Evolutionary conservation across 1,140 invertebrate species (phyloP).

Genomic region (Lepidostoma basale): DNA sequence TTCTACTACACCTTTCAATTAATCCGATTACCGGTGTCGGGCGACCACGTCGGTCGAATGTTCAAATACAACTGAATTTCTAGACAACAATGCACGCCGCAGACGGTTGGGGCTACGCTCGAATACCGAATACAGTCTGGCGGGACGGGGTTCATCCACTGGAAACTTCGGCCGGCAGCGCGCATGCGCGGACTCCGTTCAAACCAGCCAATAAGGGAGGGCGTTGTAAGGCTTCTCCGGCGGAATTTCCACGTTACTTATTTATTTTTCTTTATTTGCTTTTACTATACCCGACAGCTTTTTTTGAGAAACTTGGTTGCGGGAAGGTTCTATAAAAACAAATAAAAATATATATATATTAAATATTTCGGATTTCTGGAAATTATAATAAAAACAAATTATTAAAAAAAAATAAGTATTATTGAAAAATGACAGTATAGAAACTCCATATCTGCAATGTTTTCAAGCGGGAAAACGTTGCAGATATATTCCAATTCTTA

Average conservation of each 20-base stretch:
- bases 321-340: too few relatives aligned
- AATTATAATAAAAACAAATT: too few relatives aligned
- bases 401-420: too few relatives aligned
- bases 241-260: conserved; percentile 1
- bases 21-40: too few relatives aligned
- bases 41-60: conserved; percentile 7
- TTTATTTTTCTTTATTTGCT: conserved; percentile 1
- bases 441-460: too few relatives aligned
- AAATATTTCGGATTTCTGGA: too few relatives aligned
- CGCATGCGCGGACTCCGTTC: conserved; percentile 27
- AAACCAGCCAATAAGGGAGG: conserved; percentile 25
- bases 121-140: too few relatives aligned
- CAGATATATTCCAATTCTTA: too few relatives aligned
- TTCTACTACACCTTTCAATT: too few relatives aligned
- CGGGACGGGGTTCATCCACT: not conserved
- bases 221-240: conserved; percentile 19
- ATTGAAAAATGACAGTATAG: too few relatives aligned
- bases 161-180: not conserved
- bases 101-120: not conserved
- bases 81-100: conserved; percentile 30
- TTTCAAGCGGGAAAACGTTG: too few relatives aligned
- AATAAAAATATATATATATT: too few relatives aligned
- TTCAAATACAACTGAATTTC: conserved; percentile 24
- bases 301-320: not conserved
- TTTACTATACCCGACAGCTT: not conserved